These are phyloP conservation scores for Microcebus griseorufus DNA, from an alignment of 2,113 vertebrate species.

Conservation along the genomic window DNA sequence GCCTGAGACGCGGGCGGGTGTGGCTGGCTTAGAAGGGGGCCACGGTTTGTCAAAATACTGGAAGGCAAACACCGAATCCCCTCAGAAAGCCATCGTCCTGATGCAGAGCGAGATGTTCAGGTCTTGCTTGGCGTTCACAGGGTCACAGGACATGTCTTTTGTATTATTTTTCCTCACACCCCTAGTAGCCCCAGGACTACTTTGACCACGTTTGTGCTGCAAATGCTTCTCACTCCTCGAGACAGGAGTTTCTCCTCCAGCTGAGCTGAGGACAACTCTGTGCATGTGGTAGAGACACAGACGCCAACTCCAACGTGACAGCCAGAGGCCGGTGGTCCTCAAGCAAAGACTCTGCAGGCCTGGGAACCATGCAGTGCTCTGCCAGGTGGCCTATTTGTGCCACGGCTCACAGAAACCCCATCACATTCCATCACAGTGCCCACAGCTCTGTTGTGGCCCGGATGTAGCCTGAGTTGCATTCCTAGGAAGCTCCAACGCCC, in stretches of 20 bases:
- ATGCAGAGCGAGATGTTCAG: background rate
- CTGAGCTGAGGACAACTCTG: accelerated
- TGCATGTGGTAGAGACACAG: accelerated
- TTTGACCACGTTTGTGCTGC: background rate
- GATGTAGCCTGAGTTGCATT: accelerated
- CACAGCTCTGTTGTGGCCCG: no score
- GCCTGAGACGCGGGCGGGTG: accelerated
- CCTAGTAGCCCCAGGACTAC: background rate
- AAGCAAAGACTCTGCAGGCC: no score
- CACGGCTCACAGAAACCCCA: accelerated
- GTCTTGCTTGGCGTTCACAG: background rate
- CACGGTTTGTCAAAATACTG: background rate
- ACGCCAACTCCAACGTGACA: no score
- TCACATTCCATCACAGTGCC: accelerated
- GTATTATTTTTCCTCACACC: background rate
- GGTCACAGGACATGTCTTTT: background rate
- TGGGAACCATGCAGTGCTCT: accelerated
- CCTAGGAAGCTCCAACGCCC: accelerated
- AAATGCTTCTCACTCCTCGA: background rate
- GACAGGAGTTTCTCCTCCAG: background rate
- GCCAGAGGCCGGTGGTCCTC: no score
- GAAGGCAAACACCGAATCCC: background rate
- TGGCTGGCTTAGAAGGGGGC: no score
- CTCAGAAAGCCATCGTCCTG: background rate
- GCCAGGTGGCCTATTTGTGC: accelerated